A percentile compares a stretch with the other conserved stretches of the same genome.
Conservation (phyloP, 2,888 invertebrate genomes). For the Drosophila nr. perissopoda region DNA sequence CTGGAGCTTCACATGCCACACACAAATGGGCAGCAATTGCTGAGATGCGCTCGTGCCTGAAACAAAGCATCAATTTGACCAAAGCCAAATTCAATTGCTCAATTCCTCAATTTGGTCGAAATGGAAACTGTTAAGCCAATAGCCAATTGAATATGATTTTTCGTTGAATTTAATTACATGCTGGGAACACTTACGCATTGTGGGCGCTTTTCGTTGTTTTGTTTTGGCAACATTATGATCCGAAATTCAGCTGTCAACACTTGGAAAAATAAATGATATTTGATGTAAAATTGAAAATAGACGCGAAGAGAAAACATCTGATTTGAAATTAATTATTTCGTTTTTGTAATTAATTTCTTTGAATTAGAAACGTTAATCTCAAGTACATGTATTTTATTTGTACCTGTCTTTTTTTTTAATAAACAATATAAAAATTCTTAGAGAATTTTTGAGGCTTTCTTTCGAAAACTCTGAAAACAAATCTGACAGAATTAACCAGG, state of each 20-base stretch:
- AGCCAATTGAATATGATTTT: slow-evolving; percentile 43
- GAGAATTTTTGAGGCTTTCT: fast-evolving
- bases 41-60: slow-evolving; percentile 48
- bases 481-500: background rate
- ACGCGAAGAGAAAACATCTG: background rate
- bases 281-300: background rate
- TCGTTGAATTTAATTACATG: slow-evolving; percentile 35
- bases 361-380: background rate
- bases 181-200: slow-evolving; percentile 41
- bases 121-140: slow-evolving; percentile 2
- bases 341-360: no score
- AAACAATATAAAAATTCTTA: background rate
- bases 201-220: background rate
- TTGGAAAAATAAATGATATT: background rate
- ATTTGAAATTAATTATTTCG: background rate
- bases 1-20: slow-evolving; percentile 36
- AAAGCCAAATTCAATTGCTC: slow-evolving; percentile 46
- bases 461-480: background rate
- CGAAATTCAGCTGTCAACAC: slow-evolving; percentile 42
- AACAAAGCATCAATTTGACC: slow-evolving; percentile 50
- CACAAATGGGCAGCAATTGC: slow-evolving; percentile 46
- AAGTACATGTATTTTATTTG: background rate
- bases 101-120: slow-evolving; percentile 2
- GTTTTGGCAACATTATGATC: slow-evolving; percentile 8
- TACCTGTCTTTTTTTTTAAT: background rate